Percentiles rank a stretch among this genome's conserved stretches.
Evolutionary conservation across 2,888 invertebrate species (phyloP).

Genomic region (Hydraecia micacea): DNA sequence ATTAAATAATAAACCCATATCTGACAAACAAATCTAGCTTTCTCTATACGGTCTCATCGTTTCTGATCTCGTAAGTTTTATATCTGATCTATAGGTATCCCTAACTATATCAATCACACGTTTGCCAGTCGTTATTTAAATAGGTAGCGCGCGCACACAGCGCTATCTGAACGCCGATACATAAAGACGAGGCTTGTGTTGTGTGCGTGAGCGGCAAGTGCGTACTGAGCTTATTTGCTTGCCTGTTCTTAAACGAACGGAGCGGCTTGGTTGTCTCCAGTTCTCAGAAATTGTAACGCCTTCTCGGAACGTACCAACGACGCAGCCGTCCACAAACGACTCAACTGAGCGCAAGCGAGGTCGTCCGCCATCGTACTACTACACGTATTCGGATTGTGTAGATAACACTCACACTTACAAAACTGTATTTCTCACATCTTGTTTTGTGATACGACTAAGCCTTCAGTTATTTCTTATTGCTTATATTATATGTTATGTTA

Average conservation of each 20-base stretch:
- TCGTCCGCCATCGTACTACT: conserved; percentile 82
- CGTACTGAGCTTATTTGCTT: conserved; percentile 85
- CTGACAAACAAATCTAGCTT: conserved; percentile 6
- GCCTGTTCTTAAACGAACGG: conserved; percentile 82
- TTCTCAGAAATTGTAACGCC: conserved; percentile 90
- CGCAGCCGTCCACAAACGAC: conserved; percentile 83
- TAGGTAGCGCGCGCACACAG: conserved; percentile 54
- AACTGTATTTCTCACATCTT: conserved; percentile 68
- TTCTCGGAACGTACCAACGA: conserved; percentile 88
- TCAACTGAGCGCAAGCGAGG: conserved; percentile 87
- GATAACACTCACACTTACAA: conserved; percentile 76
- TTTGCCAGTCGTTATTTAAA: conserved; percentile 59
- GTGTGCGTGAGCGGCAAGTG: conserved; percentile 77
- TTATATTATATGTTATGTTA: background rate
- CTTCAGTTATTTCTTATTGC: conserved; percentile 60
- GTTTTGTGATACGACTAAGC: conserved; percentile 61
- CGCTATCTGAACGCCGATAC: conserved; percentile 57
- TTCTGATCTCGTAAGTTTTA: conserved; percentile 13
- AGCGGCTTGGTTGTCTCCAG: conserved; percentile 87
- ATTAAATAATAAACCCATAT: background rate
- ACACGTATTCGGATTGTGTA: conserved; percentile 77
- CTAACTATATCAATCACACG: conserved; percentile 44
- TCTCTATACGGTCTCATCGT: conserved; percentile 3
- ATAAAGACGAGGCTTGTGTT: conserved; percentile 47
- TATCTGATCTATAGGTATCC: conserved; percentile 15